Conservation (phyloP, 2,888 invertebrate genomes). For the Bhutanitis thaidina region DNA sequence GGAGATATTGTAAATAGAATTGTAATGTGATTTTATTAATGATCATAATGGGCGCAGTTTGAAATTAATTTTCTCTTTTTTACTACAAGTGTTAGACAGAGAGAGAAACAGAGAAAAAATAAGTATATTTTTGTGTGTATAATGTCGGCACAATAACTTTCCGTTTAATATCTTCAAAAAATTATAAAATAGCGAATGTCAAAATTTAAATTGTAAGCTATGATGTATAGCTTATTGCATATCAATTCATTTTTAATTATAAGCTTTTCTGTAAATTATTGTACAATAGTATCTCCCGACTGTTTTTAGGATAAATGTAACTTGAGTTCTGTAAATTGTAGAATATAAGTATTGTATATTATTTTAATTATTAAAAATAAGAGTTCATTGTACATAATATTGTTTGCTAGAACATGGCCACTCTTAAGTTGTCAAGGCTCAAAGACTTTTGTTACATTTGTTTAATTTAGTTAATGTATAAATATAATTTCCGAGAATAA, state of each 20-base stretch:
- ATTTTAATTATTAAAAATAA: constrained; percentile 59
- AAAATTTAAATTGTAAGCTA: constrained; percentile 26
- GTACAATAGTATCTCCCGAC: constrained; percentile 68
- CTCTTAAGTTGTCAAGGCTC: constrained; percentile 40
- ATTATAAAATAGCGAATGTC: too few species aligned
- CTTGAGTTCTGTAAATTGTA: constrained; percentile 49
- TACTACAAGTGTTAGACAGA: too few species aligned
- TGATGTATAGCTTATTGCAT: constrained; percentile 69
- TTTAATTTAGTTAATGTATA: constrained; percentile 20
- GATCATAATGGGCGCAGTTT: background rate
- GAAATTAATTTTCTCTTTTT: too few species aligned
- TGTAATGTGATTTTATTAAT: background rate
- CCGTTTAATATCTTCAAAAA: too few species aligned
- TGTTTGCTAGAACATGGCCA: constrained; percentile 29
- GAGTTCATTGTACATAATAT: constrained; percentile 67
- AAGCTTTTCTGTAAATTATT: constrained; percentile 77
- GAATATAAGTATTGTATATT: constrained; percentile 58
- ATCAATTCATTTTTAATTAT: constrained; percentile 59
- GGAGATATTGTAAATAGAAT: too few species aligned
- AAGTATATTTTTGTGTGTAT: too few species aligned
- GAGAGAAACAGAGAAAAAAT: too few species aligned
- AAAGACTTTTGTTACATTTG: constrained; percentile 33
- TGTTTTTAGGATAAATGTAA: constrained; percentile 61
- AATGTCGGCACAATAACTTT: too few species aligned
- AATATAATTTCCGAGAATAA: constrained; percentile 20